Evolutionary conservation across 2,888 invertebrate genomes (phyloP).

Genomic region (Eristalinus aeneus): DNA sequence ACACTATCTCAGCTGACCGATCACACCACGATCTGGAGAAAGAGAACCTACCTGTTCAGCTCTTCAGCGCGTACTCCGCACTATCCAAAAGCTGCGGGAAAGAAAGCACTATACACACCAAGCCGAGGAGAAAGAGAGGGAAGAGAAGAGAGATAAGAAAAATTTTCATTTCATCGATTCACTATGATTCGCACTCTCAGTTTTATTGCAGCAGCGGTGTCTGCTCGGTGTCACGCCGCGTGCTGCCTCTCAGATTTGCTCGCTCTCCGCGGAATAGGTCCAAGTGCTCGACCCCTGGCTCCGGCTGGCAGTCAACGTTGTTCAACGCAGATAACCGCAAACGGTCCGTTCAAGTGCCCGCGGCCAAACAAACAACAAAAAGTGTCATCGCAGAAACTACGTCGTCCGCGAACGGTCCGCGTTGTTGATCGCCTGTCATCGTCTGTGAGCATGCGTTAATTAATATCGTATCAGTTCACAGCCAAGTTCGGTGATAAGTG

Average conservation of each 20-base stretch:
- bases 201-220: conserved; percentile 56
- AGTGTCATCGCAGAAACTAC: conserved; percentile 35
- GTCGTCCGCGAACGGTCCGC: not conserved
- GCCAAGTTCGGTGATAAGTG: not conserved
- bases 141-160: conserved; percentile 22
- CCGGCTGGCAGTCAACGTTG: not conserved
- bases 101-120: not conserved
- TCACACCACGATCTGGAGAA: conserved; percentile 27
- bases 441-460: conserved; percentile 34
- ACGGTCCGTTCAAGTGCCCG: not conserved
- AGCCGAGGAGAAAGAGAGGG: not conserved
- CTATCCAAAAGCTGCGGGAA: not conserved
- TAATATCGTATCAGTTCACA: conserved; percentile 30
- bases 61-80: not conserved
- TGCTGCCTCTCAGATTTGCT: conserved; percentile 9
- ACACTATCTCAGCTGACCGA: conserved; percentile 31
- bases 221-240: conserved; percentile 25
- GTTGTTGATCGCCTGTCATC: not conserved
- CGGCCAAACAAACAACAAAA: conserved; percentile 31
- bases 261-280: conserved; percentile 9
- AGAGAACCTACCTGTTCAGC: conserved; percentile 24
- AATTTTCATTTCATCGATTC: conserved; percentile 49
- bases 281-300: conserved; percentile 20
- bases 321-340: conserved; percentile 24
- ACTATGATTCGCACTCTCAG: conserved; percentile 52